A percentile compares a stretch with the other conserved stretches of the same genome.
Conservation (phyloP, 2,797 vertebrate genomes). For the Coccyzus lansbergi region DNA sequence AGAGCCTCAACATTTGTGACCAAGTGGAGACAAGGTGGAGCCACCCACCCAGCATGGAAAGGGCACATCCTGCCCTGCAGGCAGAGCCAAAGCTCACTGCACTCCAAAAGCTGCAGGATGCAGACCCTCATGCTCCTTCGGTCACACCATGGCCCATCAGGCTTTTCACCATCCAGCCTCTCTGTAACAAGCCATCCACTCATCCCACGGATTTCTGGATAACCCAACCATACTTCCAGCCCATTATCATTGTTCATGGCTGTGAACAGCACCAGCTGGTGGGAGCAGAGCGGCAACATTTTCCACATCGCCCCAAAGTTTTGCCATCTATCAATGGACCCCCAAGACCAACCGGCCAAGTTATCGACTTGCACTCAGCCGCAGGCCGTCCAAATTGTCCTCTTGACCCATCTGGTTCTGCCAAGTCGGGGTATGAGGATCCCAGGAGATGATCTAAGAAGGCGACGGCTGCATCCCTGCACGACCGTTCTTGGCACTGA, state of each 20-base stretch:
- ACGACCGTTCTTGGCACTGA: rapidly evolving
- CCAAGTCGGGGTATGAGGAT: neutral
- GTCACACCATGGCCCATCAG: neutral
- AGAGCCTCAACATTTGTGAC: too few relatives aligned
- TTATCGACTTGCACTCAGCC: neutral
- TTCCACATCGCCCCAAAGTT: neutral
- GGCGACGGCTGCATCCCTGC: rapidly evolving
- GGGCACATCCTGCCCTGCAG: rapidly evolving
- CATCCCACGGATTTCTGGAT: neutral
- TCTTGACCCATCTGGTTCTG: neutral
- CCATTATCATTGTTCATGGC: rapidly evolving
- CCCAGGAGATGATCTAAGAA: neutral
- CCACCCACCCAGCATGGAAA: neutral
- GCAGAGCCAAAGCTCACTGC: neutral
- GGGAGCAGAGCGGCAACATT: rapidly evolving
- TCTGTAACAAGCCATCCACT: neutral
- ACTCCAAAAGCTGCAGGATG: neutral
- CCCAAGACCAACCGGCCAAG: neutral
- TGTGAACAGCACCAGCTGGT: rapidly evolving
- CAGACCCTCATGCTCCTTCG: rapidly evolving
- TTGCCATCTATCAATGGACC: neutral
- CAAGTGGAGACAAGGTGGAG: rapidly evolving
- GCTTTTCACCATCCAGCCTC: neutral
- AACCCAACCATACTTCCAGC: neutral
- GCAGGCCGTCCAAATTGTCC: rapidly evolving